Percentiles rank a stretch among this genome's conserved stretches.
Evolutionary conservation across 2,113 vertebrate genomes (phyloP).

Genomic region (Prunella himalayana): DNA sequence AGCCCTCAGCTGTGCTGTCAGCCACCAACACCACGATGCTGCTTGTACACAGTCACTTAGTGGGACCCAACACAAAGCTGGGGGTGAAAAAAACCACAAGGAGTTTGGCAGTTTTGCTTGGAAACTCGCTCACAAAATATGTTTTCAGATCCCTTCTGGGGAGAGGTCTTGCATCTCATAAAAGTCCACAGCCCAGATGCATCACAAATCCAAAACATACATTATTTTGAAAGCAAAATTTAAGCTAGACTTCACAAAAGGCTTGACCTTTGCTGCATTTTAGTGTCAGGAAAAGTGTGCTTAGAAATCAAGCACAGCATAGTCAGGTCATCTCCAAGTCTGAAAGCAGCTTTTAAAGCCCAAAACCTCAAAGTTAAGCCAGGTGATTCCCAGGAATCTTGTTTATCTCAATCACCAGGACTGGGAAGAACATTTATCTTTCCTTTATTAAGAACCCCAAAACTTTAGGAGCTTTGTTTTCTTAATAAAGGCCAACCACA

Average conservation of each 20-base stretch:
- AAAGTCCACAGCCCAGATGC: not conserved
- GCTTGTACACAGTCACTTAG: not conserved
- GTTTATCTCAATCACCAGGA: not conserved
- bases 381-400: not conserved
- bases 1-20: rapidly evolving
- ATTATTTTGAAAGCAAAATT: constrained; percentile 1
- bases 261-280: constrained; percentile 13
- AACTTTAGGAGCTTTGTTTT: not conserved
- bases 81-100: not conserved
- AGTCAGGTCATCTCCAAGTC: not conserved
- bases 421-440: not conserved
- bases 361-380: not conserved
- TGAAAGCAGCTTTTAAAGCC: constrained; percentile 7
- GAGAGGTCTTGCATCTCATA: not conserved
- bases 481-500: not conserved
- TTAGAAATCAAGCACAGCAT: not conserved
- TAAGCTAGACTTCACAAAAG: constrained; percentile 1
- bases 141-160: constrained; percentile 56
- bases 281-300: not conserved
- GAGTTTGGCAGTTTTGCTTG: not conserved
- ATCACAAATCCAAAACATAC: not conserved
- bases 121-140: constrained; percentile 20
- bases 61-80: not conserved
- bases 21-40: not conserved
- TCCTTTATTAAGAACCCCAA: not conserved